Conservation (phyloP, 2,113 vertebrate species). For the Thinocorus orbignyianus region DNA sequence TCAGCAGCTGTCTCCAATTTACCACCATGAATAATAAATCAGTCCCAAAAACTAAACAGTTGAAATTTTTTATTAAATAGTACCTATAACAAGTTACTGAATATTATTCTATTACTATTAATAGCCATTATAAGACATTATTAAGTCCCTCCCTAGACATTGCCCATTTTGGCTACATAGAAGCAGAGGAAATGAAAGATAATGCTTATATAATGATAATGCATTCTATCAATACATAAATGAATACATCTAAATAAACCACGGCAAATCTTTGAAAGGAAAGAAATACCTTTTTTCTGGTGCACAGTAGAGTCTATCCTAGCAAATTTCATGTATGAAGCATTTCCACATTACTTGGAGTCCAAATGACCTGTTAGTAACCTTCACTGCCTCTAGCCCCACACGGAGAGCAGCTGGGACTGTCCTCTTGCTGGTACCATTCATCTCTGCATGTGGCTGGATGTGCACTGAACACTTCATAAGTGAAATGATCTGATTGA, state of each 20-base stretch:
- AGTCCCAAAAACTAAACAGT: neutral
- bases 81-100: neutral
- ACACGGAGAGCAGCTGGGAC: neutral
- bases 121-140: neutral
- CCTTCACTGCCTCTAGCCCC: neutral
- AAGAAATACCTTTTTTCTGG: neutral
- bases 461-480: rapidly evolving
- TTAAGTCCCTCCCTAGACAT: neutral
- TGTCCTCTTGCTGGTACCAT: neutral
- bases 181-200: neutral
- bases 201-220: neutral
- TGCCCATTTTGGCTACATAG: neutral
- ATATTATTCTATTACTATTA: neutral
- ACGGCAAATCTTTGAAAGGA: neutral
- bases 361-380: neutral
- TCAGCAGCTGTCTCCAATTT: conserved; percentile 56
- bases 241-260: neutral
- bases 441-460: neutral
- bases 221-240: neutral
- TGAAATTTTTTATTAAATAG: neutral
- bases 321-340: neutral
- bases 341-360: neutral
- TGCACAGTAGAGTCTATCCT: neutral
- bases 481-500: neutral
- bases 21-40: neutral